phyloP scores from a whole-genome alignment of 2,113 vertebrate species.

The Aldabrachelys gigantea region DNA sequence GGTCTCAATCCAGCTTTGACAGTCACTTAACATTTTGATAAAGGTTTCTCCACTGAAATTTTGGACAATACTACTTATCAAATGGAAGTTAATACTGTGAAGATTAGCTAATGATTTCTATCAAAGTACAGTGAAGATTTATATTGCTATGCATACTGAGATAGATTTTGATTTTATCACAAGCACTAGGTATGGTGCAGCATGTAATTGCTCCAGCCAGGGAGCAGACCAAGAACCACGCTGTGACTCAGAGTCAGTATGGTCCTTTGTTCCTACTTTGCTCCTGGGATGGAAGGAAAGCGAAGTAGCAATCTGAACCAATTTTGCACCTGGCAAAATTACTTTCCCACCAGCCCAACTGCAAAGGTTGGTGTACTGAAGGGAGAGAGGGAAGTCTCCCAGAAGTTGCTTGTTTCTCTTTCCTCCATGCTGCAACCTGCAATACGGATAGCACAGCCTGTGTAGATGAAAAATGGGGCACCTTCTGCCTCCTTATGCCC shows the following conservation, averaged over 20 bases:
- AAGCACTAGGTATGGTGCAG: neutral
- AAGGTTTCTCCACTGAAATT: neutral
- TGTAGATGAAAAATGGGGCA: neutral
- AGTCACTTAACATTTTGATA: neutral
- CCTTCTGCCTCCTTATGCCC: neutral
- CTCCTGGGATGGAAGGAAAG: neutral
- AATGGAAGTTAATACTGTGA: neutral
- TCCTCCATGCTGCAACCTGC: slow-evolving; percentile 12
- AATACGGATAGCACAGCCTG: neutral
- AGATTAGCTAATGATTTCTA: neutral
- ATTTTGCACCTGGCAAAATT: neutral
- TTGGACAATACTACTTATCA: neutral
- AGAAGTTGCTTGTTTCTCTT: slow-evolving; percentile 35
- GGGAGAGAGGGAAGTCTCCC: neutral
- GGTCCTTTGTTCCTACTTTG: neutral
- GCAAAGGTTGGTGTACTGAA: neutral
- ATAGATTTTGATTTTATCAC: neutral
- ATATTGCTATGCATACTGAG: neutral
- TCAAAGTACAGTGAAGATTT: neutral
- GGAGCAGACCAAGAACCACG: neutral
- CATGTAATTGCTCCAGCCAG: neutral
- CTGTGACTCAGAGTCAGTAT: neutral
- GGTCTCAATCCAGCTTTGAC: neutral
- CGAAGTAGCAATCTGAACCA: slow-evolving; percentile 9
- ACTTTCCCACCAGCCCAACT: neutral